phyloP scores from a whole-genome alignment of 37 sponge, comb jelly and placozoan genomes.

The Bolinopsis microptera region DNA sequence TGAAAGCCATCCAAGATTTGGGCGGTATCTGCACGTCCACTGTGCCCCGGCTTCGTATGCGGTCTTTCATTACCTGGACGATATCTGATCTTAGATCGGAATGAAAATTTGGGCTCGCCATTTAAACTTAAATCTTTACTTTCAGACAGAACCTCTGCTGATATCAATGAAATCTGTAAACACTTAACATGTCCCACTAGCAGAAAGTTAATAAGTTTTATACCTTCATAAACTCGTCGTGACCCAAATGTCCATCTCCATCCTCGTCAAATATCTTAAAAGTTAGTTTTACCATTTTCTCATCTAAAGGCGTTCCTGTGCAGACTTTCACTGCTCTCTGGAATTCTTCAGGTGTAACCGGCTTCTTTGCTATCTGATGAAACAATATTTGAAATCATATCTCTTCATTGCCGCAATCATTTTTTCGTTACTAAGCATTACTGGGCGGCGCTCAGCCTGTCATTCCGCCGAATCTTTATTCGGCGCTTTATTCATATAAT shows the following conservation, averaged over 20 bases:
- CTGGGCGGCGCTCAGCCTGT: no score
- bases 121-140: no score
- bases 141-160: no score
- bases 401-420: neutral
- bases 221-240: slow-evolving; percentile 63
- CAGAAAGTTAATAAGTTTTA: no score
- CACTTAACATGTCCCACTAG: no score
- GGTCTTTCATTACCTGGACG: slow-evolving; percentile 55
- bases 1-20: slow-evolving; percentile 37
- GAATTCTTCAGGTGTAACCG: slow-evolving; percentile 50
- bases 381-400: neutral
- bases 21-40: slow-evolving; percentile 38
- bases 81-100: no score
- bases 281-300: slow-evolving; percentile 1
- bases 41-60: slow-evolving; percentile 29
- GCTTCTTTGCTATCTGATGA: slow-evolving; percentile 63
- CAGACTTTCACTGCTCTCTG: slow-evolving; percentile 47
- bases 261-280: slow-evolving; percentile 62
- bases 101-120: no score
- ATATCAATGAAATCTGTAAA: no score
- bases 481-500: no score
- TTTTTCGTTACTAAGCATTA: no score
- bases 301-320: slow-evolving; percentile 31
- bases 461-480: no score
- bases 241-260: slow-evolving; percentile 43